These are phyloP conservation scores for Hemibates koningsi DNA, from an alignment of 2,113 vertebrate genomes.

Conservation along the genomic window DNA sequence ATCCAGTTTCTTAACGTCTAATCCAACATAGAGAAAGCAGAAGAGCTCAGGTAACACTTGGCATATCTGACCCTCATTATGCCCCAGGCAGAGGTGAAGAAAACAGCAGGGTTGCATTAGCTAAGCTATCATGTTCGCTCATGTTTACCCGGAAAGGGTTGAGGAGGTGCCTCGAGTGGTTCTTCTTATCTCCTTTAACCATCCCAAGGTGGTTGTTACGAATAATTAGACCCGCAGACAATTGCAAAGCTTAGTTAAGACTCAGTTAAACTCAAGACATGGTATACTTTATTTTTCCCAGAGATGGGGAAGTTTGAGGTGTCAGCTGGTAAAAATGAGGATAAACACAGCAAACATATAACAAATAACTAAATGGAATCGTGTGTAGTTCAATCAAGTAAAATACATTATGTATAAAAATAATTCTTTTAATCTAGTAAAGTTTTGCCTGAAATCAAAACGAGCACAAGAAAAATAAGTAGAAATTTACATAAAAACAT, in stretches of 20 bases:
- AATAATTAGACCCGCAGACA: not conserved
- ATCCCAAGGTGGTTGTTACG: not conserved
- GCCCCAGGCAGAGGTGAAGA: not conserved
- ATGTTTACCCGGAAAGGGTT: not conserved
- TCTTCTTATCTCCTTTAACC: not conserved
- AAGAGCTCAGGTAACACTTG: not conserved
- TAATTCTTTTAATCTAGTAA: accelerated
- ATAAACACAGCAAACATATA: not conserved
- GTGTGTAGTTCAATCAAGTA: not conserved
- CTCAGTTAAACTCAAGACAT: not conserved
- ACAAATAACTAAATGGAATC: not conserved
- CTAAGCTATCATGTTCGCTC: not conserved
- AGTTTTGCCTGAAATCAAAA: not conserved
- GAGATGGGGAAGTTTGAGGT: not conserved
- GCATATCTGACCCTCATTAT: not conserved
- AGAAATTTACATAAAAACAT: not conserved
- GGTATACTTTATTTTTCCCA: not conserved
- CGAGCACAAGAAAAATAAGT: accelerated
- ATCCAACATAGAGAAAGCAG: not conserved
- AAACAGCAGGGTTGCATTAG: not conserved
- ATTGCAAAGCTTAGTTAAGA: not conserved
- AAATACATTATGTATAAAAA: not conserved
- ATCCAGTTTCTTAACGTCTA: not conserved
- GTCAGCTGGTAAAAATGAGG: not conserved
- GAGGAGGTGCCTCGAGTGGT: not conserved